Evolutionary conservation across 1,140 invertebrate species (phyloP).

Genomic region (Bombus waltoni): DNA sequence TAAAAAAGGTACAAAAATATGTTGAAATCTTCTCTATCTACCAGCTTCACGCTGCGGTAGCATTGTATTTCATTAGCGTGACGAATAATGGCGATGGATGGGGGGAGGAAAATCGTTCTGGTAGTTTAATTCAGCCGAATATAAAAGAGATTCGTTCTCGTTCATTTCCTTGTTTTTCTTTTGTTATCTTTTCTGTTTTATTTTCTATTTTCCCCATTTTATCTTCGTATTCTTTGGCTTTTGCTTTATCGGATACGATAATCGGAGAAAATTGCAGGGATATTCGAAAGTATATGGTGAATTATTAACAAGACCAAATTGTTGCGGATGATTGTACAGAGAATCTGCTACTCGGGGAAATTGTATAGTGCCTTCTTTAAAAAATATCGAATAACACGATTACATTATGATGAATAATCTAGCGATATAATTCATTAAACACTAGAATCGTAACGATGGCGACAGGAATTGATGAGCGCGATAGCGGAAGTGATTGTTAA

Average conservation of each 20-base stretch:
- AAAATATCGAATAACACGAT: not conserved
- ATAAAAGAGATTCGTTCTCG: conserved; percentile 38
- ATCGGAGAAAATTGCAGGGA: not conserved
- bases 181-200: not conserved
- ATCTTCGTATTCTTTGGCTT: not conserved
- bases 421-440: conserved; percentile 6
- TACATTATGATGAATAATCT: not conserved
- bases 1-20: not conserved
- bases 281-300: too few species aligned
- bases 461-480: not conserved
- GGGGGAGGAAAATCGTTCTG: conserved; percentile 16
- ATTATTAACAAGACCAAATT: not conserved
- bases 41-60: conserved; percentile 11
- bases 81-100: not conserved
- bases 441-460: not conserved
- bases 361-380: too few species aligned
- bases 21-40: not conserved
- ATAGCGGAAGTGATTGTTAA: not conserved
- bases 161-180: conserved; percentile 20
- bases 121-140: conserved; percentile 30
- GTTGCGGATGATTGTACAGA: not conserved
- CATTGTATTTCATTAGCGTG: conserved; percentile 37
- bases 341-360: not conserved
- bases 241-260: not conserved
- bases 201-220: not conserved